A percentile compares a stretch with the other conserved stretches of the same genome.
These are phyloP conservation scores for Synergus gifuensis DNA, from an alignment of 2,888 invertebrate genomes.

Conservation along the genomic window DNA sequence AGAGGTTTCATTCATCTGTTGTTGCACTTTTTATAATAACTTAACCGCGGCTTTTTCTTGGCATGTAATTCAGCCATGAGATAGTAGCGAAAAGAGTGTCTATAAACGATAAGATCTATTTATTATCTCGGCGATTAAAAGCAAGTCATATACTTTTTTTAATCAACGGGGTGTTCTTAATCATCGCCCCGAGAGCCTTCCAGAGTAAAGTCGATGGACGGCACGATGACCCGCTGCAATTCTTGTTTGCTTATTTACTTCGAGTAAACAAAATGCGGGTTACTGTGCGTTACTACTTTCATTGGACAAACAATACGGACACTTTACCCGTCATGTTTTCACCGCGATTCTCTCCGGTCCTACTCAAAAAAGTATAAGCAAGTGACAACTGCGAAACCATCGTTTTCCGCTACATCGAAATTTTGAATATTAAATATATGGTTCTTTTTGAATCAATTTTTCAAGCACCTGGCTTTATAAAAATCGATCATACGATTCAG, in stretches of 20 bases:
- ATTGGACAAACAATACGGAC: constrained; percentile 63
- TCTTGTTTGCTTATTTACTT: constrained; percentile 66
- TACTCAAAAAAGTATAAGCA: background rate
- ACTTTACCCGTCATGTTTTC: constrained; percentile 60
- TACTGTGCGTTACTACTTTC: constrained; percentile 62
- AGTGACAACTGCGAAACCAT: background rate
- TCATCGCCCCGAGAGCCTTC: constrained; percentile 52
- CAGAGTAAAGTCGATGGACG: constrained; percentile 57
- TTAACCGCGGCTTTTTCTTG: background rate
- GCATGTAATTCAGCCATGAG: background rate
- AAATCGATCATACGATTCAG: too few species aligned
- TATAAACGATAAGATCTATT: constrained; percentile 5
- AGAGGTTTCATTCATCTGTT: background rate
- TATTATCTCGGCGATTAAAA: constrained; percentile 49
- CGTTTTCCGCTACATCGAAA: background rate
- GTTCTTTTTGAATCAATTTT: background rate
- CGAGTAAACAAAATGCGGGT: constrained; percentile 59
- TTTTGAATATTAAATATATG: background rate
- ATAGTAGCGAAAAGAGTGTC: background rate
- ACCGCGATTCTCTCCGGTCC: constrained; percentile 45
- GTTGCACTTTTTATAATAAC: background rate
- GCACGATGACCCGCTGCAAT: constrained; percentile 57
- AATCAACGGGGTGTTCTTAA: constrained; percentile 27
- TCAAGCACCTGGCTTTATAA: background rate
- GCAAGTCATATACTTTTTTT: constrained; percentile 42